phyloP scores from a whole-genome alignment of 2,888 invertebrate genomes.

The Camptogramma bilineatum region DNA sequence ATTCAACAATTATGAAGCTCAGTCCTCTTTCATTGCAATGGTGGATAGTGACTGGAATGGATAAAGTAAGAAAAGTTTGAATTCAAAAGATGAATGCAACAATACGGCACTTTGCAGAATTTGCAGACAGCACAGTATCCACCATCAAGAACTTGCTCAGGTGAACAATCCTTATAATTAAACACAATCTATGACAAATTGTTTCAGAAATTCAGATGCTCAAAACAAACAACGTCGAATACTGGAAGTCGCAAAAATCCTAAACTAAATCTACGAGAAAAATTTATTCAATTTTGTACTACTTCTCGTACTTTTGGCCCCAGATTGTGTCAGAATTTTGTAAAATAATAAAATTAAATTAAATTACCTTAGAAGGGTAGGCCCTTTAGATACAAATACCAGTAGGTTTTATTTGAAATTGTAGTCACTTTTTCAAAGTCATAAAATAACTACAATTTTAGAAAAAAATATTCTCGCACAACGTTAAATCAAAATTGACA shows the following conservation, averaged over 20 bases:
- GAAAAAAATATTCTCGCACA: conserved; percentile 46
- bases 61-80: neutral
- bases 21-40: conserved; percentile 15
- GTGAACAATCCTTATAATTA: conserved; percentile 6
- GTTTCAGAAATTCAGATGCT: conserved; percentile 20
- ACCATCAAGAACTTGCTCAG: conserved; percentile 4
- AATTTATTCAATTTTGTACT: conserved; percentile 75
- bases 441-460: conserved; percentile 41
- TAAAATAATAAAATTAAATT: conserved; percentile 24
- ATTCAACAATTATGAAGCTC: conserved; percentile 30
- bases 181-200: conserved; percentile 15
- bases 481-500: conserved; percentile 44
- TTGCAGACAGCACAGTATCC: conserved; percentile 1
- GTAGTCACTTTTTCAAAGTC: conserved; percentile 4
- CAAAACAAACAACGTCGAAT: conserved; percentile 33
- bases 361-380: neutral
- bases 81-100: neutral
- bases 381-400: conserved; percentile 12
- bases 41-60: conserved; percentile 5
- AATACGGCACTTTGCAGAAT: neutral
- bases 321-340: conserved; percentile 65
- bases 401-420: conserved; percentile 4
- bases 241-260: conserved; percentile 57
- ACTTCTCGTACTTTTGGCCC: conserved; percentile 80
- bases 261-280: conserved; percentile 76